Conservation (phyloP, 2,113 vertebrate species). For the Leptobrachium ailaonicum region DNA sequence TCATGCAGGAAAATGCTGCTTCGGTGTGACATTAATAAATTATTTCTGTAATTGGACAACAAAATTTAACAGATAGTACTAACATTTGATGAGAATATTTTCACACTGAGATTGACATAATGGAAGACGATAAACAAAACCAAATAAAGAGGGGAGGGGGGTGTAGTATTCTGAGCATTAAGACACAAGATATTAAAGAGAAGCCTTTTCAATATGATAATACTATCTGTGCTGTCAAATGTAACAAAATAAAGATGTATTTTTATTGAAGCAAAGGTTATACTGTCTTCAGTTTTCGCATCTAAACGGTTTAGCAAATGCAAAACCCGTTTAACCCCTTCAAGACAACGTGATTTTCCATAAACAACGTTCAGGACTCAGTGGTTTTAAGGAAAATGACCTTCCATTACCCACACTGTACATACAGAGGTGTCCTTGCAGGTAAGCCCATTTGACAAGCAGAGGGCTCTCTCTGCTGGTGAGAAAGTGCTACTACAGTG, state of each 20-base stretch:
- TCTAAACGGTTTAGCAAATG: too few species aligned
- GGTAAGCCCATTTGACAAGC: too few species aligned
- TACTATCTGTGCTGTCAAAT: too few species aligned
- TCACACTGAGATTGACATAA: slow-evolving; percentile 18
- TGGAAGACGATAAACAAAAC: slow-evolving; percentile 14
- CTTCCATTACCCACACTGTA: too few species aligned
- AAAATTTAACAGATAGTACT: slow-evolving; percentile 16
- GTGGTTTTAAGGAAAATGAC: too few species aligned
- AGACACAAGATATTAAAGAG: not conserved
- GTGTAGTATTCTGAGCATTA: not conserved
- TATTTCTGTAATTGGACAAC: slow-evolving; percentile 33
- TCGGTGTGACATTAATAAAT: slow-evolving; percentile 34
- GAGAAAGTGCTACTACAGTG: too few species aligned
- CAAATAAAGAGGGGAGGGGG: not conserved
- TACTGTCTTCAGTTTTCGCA: too few species aligned
- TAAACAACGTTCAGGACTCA: too few species aligned
- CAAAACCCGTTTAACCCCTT: too few species aligned
- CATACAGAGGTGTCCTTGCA: too few species aligned
- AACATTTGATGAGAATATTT: slow-evolving; percentile 23
- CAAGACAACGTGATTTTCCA: too few species aligned
- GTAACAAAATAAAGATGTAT: not conserved
- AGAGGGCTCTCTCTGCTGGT: too few species aligned
- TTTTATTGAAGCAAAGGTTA: not conserved
- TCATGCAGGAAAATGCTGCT: slow-evolving; percentile 30
- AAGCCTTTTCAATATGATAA: not conserved